Base-by-base conservation (phyloP, 2,888 invertebrate genomes). In the Stictocephala bisonia region DNA sequence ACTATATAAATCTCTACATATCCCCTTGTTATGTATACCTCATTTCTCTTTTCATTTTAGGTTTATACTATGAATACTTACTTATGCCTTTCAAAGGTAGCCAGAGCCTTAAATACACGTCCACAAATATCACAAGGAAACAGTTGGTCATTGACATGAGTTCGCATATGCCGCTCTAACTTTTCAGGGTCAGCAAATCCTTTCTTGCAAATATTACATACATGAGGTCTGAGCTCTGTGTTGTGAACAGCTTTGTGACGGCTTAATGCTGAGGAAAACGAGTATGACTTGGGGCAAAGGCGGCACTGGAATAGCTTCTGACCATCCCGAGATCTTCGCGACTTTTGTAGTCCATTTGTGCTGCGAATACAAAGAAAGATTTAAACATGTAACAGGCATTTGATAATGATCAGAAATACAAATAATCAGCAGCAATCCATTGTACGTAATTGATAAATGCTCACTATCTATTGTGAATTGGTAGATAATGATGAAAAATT, bases 201-300 rank as follows among this genome's bases (percentile, higher is more conserved):
- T 68, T 78, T 78, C 56, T 78, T 77, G 69, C 78, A 78, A 7
- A 78, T 76, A 74, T 76, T 71, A 69, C 78, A 78, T 27, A 78
- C 74, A 67, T 78, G 77, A 9, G 78, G 77, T 9, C 78, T 72
- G 13, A 78, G 77, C 20, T 75, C 74, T 3, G 77, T 77, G 67
- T 78, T 78, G 75, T 78, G 78, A 15, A 78, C 78, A 44, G 78
- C 78, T 72, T 78, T 78, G 75, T 78, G 78, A 1, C 78, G 73
- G 22, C 77, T 78, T 15, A 78, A 75, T n/a, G 78, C 78, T 11
- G 78, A 78, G 9, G 78, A 78, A 60, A 78, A 78, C 18, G 78
- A 78, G 51, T 78, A 78, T 13, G 76, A 76, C 70, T 78, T 78
- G 44, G 78, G 78, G 22, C 78, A 78, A 60, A 78, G 77, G 3